These are phyloP conservation scores for Botia almorhae DNA, from an alignment of 2,797 vertebrate species.

Conservation along the genomic window DNA sequence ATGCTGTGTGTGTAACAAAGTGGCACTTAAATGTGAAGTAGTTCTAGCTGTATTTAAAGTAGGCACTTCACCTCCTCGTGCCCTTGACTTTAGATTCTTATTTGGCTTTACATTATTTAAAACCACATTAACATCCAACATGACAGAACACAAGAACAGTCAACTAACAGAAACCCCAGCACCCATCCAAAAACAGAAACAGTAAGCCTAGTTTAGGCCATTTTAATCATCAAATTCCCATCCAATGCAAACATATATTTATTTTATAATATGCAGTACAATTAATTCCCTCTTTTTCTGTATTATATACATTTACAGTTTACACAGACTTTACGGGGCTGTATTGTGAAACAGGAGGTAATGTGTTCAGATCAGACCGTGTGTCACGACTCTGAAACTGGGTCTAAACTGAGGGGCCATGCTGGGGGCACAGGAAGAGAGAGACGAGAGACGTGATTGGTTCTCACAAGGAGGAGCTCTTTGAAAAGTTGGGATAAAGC, in stretches of 20 bases:
- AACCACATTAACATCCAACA: conserved; percentile 70
- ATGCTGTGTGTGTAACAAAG: conserved; percentile 64
- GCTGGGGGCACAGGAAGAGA: conserved; percentile 31
- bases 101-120: conserved; percentile 82
- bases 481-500: conserved; percentile 94
- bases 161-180: conserved; percentile 63
- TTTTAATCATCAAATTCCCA: conserved; percentile 79
- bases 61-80: conserved; percentile 82
- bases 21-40: conserved; percentile 64
- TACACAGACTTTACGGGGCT: conserved; percentile 88
- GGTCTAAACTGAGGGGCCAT: conserved; percentile 15
- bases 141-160: conserved; percentile 78
- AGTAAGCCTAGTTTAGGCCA: conserved; percentile 84
- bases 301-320: conserved; percentile 95
- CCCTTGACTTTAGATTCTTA: conserved; percentile 75
- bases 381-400: conserved; percentile 64
- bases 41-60: conserved; percentile 67
- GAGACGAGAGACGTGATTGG: conserved; percentile 79
- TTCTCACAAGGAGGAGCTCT: conserved; percentile 88
- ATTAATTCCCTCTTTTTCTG: conserved; percentile 91
- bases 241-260: conserved; percentile 84
- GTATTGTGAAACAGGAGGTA: conserved; percentile 82
- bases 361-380: conserved; percentile 80
- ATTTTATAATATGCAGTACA: conserved; percentile 89
- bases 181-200: conserved; percentile 64